Base-by-base conservation (phyloP, 1,140 invertebrate species). In the Drosophila hydei region DNA sequence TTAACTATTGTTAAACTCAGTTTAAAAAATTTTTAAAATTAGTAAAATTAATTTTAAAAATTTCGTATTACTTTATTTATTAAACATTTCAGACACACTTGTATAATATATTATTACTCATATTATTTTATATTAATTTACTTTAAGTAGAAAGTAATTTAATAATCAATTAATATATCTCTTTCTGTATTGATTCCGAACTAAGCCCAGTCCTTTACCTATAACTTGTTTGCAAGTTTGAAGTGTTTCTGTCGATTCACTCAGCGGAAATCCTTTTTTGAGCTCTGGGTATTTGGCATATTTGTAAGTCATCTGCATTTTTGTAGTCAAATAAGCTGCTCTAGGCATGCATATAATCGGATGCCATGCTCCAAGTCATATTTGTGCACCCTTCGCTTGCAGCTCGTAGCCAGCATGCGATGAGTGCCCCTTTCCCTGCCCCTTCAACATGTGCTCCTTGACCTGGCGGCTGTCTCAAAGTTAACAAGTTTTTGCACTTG, bases 401-500 rank as follows among this genome's bases (percentile, higher is more conserved):
- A 70, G 27, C 23, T 14, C 54, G 11, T 51, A 70, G 27, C 23
- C 18, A 54, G 47, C 18, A 54, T 27, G 14, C 36, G 18, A 33
- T 42, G 50, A 45, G 25, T 36, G 12, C 43, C 36, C 21, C 30
- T 9, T 18, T 4, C 8, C 11, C 8, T 12, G 8, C n/a, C n/a
- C 6, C 19, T 18, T 6, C 18, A n/a, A 1, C 11, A 8, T 9
- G 16, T 9, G 16, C 59, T 64, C 5, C 36, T 68, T 59, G 52
- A 36, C 18, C 62, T 19, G 33, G 40, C 58, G 51, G 43, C 63
- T 71, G 63, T 16, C n/a, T 7, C 61, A 61, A 84, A 78, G 64
- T 77, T 75, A 84, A 83, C 79, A 83, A 79, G 79, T 75, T 78
- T 84, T 83, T 75, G 65, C 79, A 83, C 79, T 84, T 68, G 79